A percentile compares a stretch with the other conserved stretches of the same genome.
Evolutionary conservation across 2,888 invertebrate genomes (phyloP).

Genomic region (Aethes cnicana): DNA sequence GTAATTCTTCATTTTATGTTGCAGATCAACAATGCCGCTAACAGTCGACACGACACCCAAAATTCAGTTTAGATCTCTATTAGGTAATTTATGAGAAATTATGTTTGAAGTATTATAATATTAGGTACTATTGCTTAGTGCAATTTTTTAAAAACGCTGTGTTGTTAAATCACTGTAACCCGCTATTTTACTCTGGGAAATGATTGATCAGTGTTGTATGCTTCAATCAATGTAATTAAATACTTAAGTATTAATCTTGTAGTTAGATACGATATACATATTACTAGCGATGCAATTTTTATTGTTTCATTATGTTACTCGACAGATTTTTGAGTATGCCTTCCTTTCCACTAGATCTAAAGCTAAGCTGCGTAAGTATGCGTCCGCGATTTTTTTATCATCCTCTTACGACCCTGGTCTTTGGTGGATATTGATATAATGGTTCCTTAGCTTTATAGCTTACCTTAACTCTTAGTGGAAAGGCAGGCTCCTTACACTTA

Average conservation of each 20-base stretch:
- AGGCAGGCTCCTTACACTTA: no score
- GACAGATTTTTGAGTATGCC: no score
- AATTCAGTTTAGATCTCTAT: slow-evolving; percentile 74
- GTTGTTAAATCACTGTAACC: slow-evolving; percentile 18
- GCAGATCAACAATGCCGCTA: slow-evolving; percentile 33
- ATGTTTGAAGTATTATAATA: slow-evolving; percentile 55
- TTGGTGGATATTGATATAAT: no score
- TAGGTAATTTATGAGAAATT: slow-evolving; percentile 63
- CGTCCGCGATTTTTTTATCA: no score
- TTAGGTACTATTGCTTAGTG: slow-evolving; percentile 41
- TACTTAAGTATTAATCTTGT: slow-evolving; percentile 29
- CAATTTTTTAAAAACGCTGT: slow-evolving; percentile 57
- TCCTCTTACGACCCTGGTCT: no score
- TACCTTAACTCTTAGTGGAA: no score
- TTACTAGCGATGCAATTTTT: slow-evolving; percentile 6
- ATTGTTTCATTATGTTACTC: no score
- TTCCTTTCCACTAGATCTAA: no score
- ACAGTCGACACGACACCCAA: slow-evolving; percentile 37
- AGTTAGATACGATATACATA: slow-evolving; percentile 22
- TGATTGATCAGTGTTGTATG: slow-evolving; percentile 23
- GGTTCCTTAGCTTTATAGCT: no score
- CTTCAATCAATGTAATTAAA: slow-evolving; percentile 28
- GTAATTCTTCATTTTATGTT: slow-evolving; percentile 46
- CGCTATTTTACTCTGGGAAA: slow-evolving; percentile 8
- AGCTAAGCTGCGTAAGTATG: no score